Conservation (phyloP, 2,888 invertebrate genomes). For the Pandemis cinnamomeana region DNA sequence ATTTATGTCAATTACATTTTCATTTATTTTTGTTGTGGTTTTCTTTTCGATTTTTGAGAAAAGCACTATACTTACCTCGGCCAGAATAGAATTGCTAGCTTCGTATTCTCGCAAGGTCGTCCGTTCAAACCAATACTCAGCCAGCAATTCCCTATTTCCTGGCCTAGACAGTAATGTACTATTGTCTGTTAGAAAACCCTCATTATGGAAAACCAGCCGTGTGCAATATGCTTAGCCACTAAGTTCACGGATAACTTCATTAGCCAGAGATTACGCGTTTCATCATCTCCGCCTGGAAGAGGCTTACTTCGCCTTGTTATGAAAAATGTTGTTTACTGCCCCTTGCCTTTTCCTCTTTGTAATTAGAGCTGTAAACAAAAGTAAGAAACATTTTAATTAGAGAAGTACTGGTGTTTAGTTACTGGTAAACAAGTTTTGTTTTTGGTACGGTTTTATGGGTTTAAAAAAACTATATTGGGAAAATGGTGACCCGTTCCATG, state of each 20-base stretch:
- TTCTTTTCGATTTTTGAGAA: no score
- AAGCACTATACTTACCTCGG: no score
- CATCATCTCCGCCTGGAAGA: constrained; percentile 27
- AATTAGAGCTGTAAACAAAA: constrained; percentile 13
- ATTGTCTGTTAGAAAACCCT: background rate
- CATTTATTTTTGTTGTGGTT: no score
- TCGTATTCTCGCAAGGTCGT: no score
- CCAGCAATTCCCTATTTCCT: no score
- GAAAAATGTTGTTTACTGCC: constrained; percentile 34
- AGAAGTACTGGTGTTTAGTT: constrained; percentile 18
- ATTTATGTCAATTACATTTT: no score
- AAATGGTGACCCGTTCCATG: no score
- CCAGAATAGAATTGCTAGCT: no score
- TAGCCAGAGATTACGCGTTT: constrained; percentile 33
- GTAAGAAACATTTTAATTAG: constrained; percentile 29
- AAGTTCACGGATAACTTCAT: constrained; percentile 31
- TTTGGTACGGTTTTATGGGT: background rate
- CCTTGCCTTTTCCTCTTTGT: constrained; percentile 9
- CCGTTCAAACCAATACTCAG: no score
- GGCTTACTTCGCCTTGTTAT: constrained; percentile 35
- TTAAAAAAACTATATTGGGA: background rate
- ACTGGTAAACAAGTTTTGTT: constrained; percentile 9
- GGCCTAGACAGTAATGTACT: no score
- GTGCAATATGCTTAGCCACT: constrained; percentile 7
- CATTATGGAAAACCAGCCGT: background rate